Base-by-base conservation (phyloP, 2,888 invertebrate genomes). In the Drosophila meridionalis region DNA sequence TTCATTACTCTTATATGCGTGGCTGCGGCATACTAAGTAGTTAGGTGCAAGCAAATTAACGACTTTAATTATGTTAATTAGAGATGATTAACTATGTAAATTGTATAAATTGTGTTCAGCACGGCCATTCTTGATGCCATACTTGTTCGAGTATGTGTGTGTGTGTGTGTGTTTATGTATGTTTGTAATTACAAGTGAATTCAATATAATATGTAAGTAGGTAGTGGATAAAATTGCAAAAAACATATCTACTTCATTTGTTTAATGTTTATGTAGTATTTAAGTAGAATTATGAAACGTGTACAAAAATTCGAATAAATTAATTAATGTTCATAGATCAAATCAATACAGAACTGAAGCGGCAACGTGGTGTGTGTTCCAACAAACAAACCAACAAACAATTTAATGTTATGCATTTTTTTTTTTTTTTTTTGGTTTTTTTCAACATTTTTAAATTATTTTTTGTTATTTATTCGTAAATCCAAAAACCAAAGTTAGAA, bases 21-120 rank as follows among this genome's bases (percentile, higher is more conserved):
- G 93, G 93, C 93, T 93, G 93, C 93, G 93, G 93, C 93, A 93
- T 93, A 93, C 92, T 92, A 91, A 91, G 90, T 92, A 36, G 52
- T 52, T 52, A 92, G 92, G 93, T 93, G 93, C 93, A 93, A 93
- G 93, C 93, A 93, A 93, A 92, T 81, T 59, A 93, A 92, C 89
- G 89, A 84, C 87, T 91, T 91, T 87, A 80, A 81, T 90, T 47
- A 43, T 43, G 43, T 43, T 87, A 80, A 79, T 87, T 87, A 81
- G 78, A 84, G 78, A 82, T 83, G 73, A 85, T 75, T 77, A 78
- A 58, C 58, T 82, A 83, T 64, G 79, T 79, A 79, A 76, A 73
- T 87, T 76, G 80, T 82, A 70, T 82, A 68, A 59, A 40, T 30
- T 73, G 72, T 81, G 69, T 73, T 58, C 57, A 32, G 62, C 65